phyloP scores from a whole-genome alignment of 2,113 vertebrate species.

The Dascyllus trimaculatus region DNA sequence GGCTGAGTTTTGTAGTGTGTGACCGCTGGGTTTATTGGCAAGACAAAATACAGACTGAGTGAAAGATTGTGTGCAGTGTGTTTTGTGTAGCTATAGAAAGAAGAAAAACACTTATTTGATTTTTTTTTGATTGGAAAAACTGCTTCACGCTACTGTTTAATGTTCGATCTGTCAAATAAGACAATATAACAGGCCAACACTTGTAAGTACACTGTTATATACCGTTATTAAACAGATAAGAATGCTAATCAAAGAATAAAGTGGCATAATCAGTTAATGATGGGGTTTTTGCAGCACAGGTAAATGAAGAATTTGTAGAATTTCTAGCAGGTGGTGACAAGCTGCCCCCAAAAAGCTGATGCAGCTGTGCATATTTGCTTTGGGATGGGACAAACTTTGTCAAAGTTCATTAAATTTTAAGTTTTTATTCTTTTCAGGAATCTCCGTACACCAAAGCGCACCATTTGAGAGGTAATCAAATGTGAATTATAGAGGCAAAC shows the following conservation, averaged over 20 bases:
- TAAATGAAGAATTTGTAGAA: not conserved
- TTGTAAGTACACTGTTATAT: not conserved
- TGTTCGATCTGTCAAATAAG: not conserved
- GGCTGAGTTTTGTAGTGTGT: not conserved
- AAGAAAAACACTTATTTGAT: not conserved
- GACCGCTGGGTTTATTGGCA: no score
- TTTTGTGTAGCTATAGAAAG: not conserved
- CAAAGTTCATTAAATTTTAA: not conserved
- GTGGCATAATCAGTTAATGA: no score
- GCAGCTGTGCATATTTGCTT: not conserved
- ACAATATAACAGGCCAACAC: not conserved
- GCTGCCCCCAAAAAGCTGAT: no score
- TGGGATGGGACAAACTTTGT: not conserved
- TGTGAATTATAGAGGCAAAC: conserved; percentile 37
- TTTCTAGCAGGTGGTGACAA: not conserved
- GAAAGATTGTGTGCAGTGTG: not conserved
- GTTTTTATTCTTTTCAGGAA: not conserved
- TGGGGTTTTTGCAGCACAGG: not conserved
- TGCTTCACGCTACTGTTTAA: not conserved
- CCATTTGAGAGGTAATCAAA: conserved; percentile 34
- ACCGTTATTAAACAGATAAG: not conserved
- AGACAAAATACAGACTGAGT: conserved; percentile 3
- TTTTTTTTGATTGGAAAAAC: not conserved
- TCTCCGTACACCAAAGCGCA: not conserved
- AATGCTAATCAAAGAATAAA: not conserved